These are phyloP conservation scores for Notospermus geniculatus DNA, from an alignment of 1,140 invertebrate species.

Conservation along the genomic window DNA sequence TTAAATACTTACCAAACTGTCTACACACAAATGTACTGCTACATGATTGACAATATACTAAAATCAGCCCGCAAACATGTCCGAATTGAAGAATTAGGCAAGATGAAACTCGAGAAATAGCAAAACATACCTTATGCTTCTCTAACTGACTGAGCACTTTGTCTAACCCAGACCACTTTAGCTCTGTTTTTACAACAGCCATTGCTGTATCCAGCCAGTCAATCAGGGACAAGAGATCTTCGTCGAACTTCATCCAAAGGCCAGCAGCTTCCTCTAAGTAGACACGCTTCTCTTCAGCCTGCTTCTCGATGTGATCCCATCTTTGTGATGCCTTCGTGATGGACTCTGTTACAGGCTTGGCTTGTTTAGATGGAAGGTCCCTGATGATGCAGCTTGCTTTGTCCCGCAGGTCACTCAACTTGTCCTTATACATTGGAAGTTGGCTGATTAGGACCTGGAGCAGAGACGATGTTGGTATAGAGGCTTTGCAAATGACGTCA, in stretches of 20 bases:
- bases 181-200: slow-evolving; percentile 72
- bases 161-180: slow-evolving; percentile 73
- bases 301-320: slow-evolving; percentile 72
- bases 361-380: slow-evolving; percentile 32
- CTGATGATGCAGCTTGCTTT: slow-evolving; percentile 38
- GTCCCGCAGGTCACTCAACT: slow-evolving; percentile 32
- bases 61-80: no score
- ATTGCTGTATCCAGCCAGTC: slow-evolving; percentile 80
- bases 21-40: no score
- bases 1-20: no score
- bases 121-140: slow-evolving; percentile 75
- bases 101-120: no score
- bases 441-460: no score
- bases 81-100: no score
- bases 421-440: slow-evolving; percentile 21
- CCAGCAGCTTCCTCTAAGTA: slow-evolving; percentile 83
- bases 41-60: no score
- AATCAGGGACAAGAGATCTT: slow-evolving; percentile 76
- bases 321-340: slow-evolving; percentile 59
- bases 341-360: slow-evolving; percentile 36
- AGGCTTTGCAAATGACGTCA: no score
- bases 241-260: slow-evolving; percentile 81
- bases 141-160: slow-evolving; percentile 73
- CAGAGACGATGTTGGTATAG: no score
- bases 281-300: slow-evolving; percentile 66